These are phyloP conservation scores for Leptoclinus maculatus DNA, from an alignment of 2,797 vertebrate genomes.

Conservation along the genomic window DNA sequence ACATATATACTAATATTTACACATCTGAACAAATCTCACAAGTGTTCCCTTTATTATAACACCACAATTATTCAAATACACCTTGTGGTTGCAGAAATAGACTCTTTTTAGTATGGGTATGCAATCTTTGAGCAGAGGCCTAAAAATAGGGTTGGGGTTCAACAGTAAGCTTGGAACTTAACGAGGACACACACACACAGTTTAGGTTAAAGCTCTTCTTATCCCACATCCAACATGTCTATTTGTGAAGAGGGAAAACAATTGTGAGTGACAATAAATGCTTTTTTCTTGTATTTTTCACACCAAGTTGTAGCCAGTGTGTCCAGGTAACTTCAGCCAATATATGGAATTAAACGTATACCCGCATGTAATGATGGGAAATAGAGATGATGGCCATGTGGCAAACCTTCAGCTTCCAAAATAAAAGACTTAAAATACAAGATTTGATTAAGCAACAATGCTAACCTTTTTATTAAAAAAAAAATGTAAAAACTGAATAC, in stretches of 20 bases:
- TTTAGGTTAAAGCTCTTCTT: not conserved
- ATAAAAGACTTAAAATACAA: not conserved
- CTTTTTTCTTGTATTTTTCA: not conserved
- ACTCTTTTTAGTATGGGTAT: too few relatives aligned
- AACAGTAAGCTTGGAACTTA: too few relatives aligned
- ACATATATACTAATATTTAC: too few relatives aligned
- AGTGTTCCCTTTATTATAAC: too few relatives aligned
- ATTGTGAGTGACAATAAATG: not conserved
- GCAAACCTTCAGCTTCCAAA: not conserved
- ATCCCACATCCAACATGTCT: not conserved
- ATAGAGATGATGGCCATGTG: not conserved
- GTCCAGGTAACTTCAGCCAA: not conserved
- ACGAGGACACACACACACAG: not conserved
- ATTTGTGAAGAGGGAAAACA: not conserved
- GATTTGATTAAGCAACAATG: not conserved
- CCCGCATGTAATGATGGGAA: not conserved
- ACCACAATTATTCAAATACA: too few relatives aligned
- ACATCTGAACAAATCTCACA: too few relatives aligned
- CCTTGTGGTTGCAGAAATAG: too few relatives aligned
- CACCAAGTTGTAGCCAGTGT: not conserved
- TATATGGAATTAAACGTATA: not conserved
- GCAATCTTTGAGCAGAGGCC: too few relatives aligned
- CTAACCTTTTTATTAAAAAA: not conserved
- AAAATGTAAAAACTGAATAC: not conserved
- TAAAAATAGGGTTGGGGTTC: too few relatives aligned